Evolutionary conservation across 2,888 invertebrate genomes (phyloP), one percentile per base, ranked within the genome.

Genomic region (Parthenolecanium corni): DNA sequence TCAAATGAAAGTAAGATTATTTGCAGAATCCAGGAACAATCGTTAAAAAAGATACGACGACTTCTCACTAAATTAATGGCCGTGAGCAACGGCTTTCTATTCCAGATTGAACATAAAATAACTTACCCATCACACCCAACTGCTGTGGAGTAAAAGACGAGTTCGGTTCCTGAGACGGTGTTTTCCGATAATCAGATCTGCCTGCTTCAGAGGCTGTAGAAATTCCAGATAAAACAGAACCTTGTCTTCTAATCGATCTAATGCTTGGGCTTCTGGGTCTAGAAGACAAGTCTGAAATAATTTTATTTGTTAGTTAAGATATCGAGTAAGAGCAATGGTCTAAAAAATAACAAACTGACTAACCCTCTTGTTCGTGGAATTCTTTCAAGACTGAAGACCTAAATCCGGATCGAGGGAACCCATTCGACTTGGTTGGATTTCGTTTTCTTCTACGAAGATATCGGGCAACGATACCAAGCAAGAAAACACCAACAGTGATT

Each of bases 181-280:
- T 44, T 46, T 53, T 63, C 9, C 63, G 20, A 31, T 21, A 58
- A 38, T 58, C 58, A 0, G 58, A 31, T 52, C 53, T 25, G 2
- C 52, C 52, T 5, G 42, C 24, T 63, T 63, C 63, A 16, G 63
- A 63, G 5, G 63, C 31, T 9, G 47, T 42, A 11, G 63, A 63
- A 20, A 63, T 31, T 11, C 63, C 63, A 14, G 78, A 77, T 42
- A 79, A 71, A 0, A 77, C 73, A 0, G 81, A 81, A 20, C 78
- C 76, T 54, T 79, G 76, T 52, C 76, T 71, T 36, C 68, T 66
- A 1, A 67, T 64, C 1, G 63, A 67, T 61, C 69, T 65, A 18
- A 67, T 65, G 23, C 68, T 67, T 6, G 70, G 69, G 53, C 69
- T 70, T 4, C 67, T 3, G 20, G 65, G 65, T 56, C 66, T 54